These are phyloP conservation scores for Hyperoplus lanceolatus DNA, from an alignment of 2,797 vertebrate species.

Conservation along the genomic window DNA sequence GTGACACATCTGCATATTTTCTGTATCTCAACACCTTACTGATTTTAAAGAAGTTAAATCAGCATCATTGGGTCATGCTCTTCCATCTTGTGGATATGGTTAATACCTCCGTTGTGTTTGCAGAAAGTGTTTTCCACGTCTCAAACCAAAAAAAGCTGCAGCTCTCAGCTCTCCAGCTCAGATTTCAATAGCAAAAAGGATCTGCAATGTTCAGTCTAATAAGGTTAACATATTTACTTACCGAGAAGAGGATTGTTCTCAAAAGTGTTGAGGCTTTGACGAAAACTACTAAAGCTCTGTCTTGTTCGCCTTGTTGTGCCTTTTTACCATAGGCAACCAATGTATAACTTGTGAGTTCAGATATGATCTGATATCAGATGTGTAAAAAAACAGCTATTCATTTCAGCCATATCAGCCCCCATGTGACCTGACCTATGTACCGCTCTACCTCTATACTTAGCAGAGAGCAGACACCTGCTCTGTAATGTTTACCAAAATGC, in stretches of 20 bases:
- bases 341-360: slow-evolving; percentile 16
- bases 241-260: slow-evolving; percentile 9
- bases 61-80: neutral
- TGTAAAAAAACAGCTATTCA: neutral
- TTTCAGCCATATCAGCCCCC: too few relatives aligned
- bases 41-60: neutral
- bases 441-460: neutral
- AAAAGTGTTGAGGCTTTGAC: neutral
- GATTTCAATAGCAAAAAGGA: neutral
- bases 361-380: slow-evolving; percentile 28
- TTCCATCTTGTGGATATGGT: neutral
- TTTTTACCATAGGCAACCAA: neutral
- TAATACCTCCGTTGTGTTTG: neutral
- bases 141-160: rapidly evolving
- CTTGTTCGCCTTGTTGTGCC: neutral
- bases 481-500: slow-evolving; percentile 57
- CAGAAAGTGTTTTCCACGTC: neutral
- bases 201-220: neutral
- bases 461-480: neutral
- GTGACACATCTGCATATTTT: neutral
- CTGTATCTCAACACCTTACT: neutral
- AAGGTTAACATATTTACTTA: slow-evolving; percentile 40
- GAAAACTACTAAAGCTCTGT: neutral
- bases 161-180: neutral
- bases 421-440: neutral